phyloP scores from a whole-genome alignment of 2,888 invertebrate genomes.

The Eristalis arbustorum region DNA sequence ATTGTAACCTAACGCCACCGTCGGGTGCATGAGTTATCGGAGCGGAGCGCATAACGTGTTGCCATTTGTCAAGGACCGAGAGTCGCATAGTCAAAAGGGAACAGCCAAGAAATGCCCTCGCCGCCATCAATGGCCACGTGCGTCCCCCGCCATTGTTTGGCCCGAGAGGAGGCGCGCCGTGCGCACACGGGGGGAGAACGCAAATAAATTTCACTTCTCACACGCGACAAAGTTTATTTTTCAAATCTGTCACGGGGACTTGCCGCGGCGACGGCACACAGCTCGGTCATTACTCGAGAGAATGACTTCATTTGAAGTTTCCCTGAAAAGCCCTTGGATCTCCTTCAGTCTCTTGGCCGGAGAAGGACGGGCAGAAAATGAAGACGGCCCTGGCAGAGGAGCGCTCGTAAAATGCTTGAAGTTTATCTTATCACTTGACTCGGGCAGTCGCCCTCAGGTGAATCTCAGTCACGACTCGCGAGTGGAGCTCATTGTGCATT shows the following conservation, averaged over 20 bases:
- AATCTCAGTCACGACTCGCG: neutral
- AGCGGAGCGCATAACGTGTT: slow-evolving; percentile 20
- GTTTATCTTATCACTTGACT: slow-evolving; percentile 34
- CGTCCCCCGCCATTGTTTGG: neutral
- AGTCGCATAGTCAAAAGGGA: neutral
- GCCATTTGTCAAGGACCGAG: slow-evolving; percentile 6
- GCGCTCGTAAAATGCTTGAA: slow-evolving; percentile 40
- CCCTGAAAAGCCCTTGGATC: neutral
- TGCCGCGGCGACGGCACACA: neutral
- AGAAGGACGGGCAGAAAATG: neutral
- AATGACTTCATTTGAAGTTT: slow-evolving; percentile 1
- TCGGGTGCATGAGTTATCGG: neutral
- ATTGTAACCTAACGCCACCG: neutral
- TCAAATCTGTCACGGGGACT: slow-evolving; percentile 54
- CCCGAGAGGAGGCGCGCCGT: neutral
- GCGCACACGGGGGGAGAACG: neutral
- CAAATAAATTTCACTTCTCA: slow-evolving; percentile 43
- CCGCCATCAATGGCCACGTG: neutral
- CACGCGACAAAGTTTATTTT: slow-evolving; percentile 55
- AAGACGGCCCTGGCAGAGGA: slow-evolving; percentile 2
- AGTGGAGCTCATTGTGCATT: slow-evolving; percentile 9
- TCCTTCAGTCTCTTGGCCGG: neutral
- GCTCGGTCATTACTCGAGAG: slow-evolving; percentile 6
- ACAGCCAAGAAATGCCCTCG: slow-evolving; percentile 11
- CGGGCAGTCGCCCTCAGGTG: slow-evolving; percentile 25